Evolutionary conservation across 2,113 vertebrate species (phyloP).

Genomic region (Sinosuthora webbiana): DNA sequence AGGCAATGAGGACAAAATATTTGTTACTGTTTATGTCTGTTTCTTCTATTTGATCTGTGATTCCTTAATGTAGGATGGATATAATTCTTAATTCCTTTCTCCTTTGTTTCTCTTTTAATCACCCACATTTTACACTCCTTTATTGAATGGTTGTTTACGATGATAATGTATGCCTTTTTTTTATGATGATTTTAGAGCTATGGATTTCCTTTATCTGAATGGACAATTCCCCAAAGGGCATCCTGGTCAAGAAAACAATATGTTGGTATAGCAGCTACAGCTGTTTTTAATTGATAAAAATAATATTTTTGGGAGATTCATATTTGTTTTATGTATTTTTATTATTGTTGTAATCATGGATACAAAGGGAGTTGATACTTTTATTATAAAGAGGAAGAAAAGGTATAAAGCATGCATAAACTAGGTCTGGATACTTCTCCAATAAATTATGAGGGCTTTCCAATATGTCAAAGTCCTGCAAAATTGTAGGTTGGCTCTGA

Average conservation of each 20-base stretch:
- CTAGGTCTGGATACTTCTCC: not conserved
- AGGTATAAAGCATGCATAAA: not conserved
- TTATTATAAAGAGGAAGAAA: not conserved
- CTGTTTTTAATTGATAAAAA: not conserved
- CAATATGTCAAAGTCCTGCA: not conserved
- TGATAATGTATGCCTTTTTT: not conserved
- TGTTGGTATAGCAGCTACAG: not conserved
- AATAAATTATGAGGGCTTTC: not conserved
- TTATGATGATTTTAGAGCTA: not conserved
- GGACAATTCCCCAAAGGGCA: not conserved
- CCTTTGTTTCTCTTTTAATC: not conserved
- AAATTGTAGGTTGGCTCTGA: not conserved
- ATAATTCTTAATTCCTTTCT: not conserved
- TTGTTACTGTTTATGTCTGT: not conserved
- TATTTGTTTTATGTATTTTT: not conserved
- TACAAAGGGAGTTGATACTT: not conserved
- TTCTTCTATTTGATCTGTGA: not conserved
- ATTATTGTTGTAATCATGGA: not conserved
- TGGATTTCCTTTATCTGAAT: not conserved
- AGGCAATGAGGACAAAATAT: not conserved
- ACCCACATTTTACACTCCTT: not conserved
- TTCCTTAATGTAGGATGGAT: not conserved
- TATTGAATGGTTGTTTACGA: not conserved
- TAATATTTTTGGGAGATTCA: not conserved
- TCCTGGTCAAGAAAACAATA: not conserved